A percentile compares a stretch with the other conserved stretches of the same genome.
Conservation (phyloP, 2,888 invertebrate species). For the Chalcis sispes region DNA sequence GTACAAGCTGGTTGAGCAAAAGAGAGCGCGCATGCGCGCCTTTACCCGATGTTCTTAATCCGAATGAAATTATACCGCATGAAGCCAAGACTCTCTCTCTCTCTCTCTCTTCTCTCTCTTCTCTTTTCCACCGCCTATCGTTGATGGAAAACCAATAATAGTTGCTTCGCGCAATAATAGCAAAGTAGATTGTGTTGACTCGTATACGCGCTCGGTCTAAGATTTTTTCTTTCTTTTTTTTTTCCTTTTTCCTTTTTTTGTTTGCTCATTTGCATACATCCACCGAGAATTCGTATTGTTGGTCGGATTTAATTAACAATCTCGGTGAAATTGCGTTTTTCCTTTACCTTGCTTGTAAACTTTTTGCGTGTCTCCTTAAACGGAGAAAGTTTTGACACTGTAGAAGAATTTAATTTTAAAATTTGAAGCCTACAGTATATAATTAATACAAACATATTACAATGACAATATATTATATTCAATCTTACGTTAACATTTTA, state of each 20-base stretch:
- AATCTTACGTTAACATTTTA: no score
- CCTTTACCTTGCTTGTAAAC: background rate
- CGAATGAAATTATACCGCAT: constrained; percentile 40
- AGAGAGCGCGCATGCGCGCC: background rate
- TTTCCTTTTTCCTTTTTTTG: background rate
- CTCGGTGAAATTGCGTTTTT: constrained; percentile 3
- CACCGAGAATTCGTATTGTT: constrained; percentile 8
- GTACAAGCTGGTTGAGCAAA: no score
- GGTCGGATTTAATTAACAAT: constrained; percentile 26
- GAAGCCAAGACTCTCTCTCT: background rate
- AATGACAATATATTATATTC: no score
- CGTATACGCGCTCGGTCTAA: background rate
- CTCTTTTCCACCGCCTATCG: background rate
- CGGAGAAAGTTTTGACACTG: no score
- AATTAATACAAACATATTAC: no score
- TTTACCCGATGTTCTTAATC: constrained; percentile 49
- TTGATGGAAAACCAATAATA: constrained; percentile 53
- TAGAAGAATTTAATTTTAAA: no score
- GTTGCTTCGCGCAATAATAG: constrained; percentile 28
- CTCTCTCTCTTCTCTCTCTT: no score
- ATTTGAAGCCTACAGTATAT: no score
- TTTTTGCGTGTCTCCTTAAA: background rate
- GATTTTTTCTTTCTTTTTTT: background rate
- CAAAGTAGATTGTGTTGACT: constrained; percentile 33
- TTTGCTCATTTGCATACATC: constrained; percentile 15